Percentiles rank a stretch among this genome's conserved stretches.
Conservation (phyloP, 1,140 invertebrate species). For the Periplaneta americana region DNA sequence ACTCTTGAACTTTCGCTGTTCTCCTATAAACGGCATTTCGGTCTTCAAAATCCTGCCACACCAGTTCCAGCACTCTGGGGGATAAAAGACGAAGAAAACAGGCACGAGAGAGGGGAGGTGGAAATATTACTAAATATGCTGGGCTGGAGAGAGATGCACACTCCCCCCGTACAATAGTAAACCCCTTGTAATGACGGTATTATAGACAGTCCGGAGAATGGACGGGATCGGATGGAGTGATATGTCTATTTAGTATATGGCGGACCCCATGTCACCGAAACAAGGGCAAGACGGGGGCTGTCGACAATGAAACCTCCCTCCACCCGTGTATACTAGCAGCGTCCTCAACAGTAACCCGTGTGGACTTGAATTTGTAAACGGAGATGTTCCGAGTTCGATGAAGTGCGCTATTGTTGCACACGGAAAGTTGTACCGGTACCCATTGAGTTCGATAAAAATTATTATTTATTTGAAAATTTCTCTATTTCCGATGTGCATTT, state of each 20-base stretch:
- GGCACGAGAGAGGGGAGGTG: background rate
- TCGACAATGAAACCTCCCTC: background rate
- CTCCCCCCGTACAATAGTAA: background rate
- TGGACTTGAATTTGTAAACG: no score
- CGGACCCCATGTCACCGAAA: background rate
- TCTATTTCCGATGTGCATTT: no score
- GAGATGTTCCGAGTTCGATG: no score
- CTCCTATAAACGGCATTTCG: background rate
- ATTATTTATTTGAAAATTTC: no score
- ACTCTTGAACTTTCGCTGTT: background rate
- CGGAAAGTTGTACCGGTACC: no score
- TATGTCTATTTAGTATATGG: constrained; percentile 10
- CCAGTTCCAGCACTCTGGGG: background rate
- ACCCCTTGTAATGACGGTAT: constrained; percentile 10
- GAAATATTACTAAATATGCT: background rate
- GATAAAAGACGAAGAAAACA: background rate
- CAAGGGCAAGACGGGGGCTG: background rate
- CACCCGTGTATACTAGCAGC: background rate
- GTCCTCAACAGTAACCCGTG: background rate
- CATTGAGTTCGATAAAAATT: no score
- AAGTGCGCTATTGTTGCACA: no score
- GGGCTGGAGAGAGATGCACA: background rate
- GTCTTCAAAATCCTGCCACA: background rate
- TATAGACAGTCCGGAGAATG: constrained; percentile 7
- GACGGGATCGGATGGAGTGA: constrained; percentile 6